Evolutionary conservation across 2,888 invertebrate genomes (phyloP).

Genomic region (Anoplius nigerrimus): DNA sequence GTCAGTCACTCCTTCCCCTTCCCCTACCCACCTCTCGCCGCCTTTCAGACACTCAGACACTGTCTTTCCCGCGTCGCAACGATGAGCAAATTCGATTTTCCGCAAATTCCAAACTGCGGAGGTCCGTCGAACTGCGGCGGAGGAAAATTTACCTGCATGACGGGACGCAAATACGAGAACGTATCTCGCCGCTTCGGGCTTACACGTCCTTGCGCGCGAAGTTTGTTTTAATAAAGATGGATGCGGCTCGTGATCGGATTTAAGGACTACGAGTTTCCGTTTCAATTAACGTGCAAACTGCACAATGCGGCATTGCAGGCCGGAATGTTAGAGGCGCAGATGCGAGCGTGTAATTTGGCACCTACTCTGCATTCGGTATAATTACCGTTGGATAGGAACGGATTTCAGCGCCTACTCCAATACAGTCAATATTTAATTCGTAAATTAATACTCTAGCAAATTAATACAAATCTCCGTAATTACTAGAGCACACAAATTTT

Average conservation of each 20-base stretch:
- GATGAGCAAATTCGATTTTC: conserved; percentile 38
- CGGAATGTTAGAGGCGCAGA: too few species aligned
- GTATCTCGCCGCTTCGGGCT: not conserved
- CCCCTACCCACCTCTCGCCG: not conserved
- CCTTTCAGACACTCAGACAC: not conserved
- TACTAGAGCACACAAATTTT: too few species aligned
- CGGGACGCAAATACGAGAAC: conserved; percentile 5
- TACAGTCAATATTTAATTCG: too few species aligned
- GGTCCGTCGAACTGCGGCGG: not conserved
- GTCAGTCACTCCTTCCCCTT: conserved; percentile 12
- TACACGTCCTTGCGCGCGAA: too few species aligned
- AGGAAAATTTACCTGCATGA: conserved; percentile 28
- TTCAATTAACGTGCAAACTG: too few species aligned
- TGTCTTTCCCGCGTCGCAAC: not conserved
- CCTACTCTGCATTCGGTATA: too few species aligned
- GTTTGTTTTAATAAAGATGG: not conserved
- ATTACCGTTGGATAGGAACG: too few species aligned
- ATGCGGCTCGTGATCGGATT: not conserved
- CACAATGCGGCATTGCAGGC: too few species aligned
- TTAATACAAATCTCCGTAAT: too few species aligned
- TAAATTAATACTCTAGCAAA: too few species aligned
- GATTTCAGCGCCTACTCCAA: too few species aligned
- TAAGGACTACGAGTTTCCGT: not conserved
- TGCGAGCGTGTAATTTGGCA: too few species aligned
- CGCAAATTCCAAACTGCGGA: conserved; percentile 23